Percentiles rank a stretch among this genome's conserved stretches.
Evolutionary conservation across 2,113 vertebrate genomes (phyloP).

Genomic region (Otolemur garnettii): DNA sequence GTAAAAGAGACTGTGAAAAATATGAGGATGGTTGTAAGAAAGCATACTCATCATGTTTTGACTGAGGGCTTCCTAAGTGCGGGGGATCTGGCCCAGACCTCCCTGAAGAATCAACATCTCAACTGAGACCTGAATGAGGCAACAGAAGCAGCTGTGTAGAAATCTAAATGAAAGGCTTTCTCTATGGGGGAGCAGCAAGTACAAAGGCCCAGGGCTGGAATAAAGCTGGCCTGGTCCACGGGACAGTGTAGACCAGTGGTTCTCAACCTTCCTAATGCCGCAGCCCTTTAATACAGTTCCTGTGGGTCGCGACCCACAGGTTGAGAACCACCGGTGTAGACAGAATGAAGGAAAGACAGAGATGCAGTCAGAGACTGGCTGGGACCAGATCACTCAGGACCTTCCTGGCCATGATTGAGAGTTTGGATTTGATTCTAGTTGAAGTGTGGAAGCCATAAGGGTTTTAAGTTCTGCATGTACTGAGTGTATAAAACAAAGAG

Average conservation of each 20-base stretch:
- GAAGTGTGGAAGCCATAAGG: not conserved
- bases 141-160: not conserved
- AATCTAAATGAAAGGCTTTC: not conserved
- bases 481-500: not conserved
- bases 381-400: not conserved
- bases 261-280: no score
- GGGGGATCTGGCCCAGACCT: rapidly evolving
- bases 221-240: no score
- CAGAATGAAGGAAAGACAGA: not conserved
- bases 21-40: no score
- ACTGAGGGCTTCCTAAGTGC: not conserved
- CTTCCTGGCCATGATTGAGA: rapidly evolving
- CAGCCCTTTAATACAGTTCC: no score
- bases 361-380: not conserved
- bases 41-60: not conserved
- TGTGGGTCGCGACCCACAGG: no score
- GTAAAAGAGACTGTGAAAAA: rapidly evolving
- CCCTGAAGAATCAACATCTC: not conserved
- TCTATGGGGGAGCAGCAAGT: not conserved
- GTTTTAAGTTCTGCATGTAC: not conserved
- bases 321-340: no score
- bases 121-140: rapidly evolving
- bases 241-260: not conserved
- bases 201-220: not conserved
- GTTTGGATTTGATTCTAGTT: not conserved